phyloP scores from a whole-genome alignment of 1,140 invertebrate species.

The Tetragonula clypearis region DNA sequence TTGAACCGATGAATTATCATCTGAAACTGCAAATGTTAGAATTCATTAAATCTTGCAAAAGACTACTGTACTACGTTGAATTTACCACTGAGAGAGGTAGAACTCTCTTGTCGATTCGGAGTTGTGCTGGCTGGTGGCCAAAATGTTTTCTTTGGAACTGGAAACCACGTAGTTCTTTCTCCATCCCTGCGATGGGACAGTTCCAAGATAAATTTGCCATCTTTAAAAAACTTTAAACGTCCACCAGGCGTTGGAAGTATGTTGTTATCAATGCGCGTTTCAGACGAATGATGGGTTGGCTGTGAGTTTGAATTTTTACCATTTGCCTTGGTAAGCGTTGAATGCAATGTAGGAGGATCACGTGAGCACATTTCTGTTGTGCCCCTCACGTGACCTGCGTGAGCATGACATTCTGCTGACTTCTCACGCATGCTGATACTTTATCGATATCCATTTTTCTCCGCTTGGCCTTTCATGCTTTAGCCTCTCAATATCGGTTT shows the following conservation, averaged over 20 bases:
- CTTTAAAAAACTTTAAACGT: conserved; percentile 84
- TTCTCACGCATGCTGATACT: conserved; percentile 81
- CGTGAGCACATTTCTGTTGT: conserved; percentile 81
- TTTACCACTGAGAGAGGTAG: conserved; percentile 85
- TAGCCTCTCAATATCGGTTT: conserved; percentile 42
- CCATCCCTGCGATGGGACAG: conserved; percentile 91
- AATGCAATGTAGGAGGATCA: conserved; percentile 79
- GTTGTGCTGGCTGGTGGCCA: conserved; percentile 89
- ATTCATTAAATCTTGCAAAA: not conserved
- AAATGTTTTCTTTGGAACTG: conserved; percentile 92
- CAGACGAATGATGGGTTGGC: conserved; percentile 67
- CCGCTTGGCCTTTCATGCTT: conserved; percentile 76
- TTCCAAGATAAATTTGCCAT: conserved; percentile 95
- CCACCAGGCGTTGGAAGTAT: conserved; percentile 80
- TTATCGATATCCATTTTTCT: conserved; percentile 78
- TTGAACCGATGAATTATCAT: conserved; percentile 93
- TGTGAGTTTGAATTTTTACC: conserved; percentile 79
- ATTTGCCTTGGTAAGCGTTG: conserved; percentile 78
- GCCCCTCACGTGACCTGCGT: conserved; percentile 80
- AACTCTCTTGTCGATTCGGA: conserved; percentile 84
- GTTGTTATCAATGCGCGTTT: conserved; percentile 70
- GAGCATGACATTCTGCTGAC: conserved; percentile 80
- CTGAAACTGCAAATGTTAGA: conserved; percentile 85
- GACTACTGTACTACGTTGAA: not conserved
- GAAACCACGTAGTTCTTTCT: conserved; percentile 91